phyloP scores from a whole-genome alignment of 2,797 vertebrate species.

The Sebastes nivosus region DNA sequence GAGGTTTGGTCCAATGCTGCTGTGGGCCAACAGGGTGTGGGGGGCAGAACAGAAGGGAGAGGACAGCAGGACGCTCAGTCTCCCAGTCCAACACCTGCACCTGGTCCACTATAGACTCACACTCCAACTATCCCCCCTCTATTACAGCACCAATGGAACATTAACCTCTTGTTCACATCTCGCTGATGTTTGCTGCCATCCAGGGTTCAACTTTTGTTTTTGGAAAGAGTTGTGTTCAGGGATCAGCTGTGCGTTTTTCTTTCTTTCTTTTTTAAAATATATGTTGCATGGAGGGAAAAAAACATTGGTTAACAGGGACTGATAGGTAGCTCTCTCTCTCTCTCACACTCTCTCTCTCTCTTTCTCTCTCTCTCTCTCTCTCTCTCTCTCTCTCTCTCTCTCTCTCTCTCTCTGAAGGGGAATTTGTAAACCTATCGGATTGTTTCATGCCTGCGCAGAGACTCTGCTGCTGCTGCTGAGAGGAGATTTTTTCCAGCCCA shows the following conservation, averaged over 20 bases:
- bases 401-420: constrained; percentile 3
- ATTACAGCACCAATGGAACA: constrained; percentile 10
- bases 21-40: constrained; percentile 77
- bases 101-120: constrained; percentile 63
- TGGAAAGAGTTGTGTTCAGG: constrained; percentile 13
- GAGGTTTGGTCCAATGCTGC: constrained; percentile 79
- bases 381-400: not conserved
- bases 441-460: constrained; percentile 54
- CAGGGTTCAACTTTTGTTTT: constrained; percentile 59
- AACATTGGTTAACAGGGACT: constrained; percentile 10
- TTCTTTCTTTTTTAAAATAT: not conserved
- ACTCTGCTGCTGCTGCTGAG: constrained; percentile 15
- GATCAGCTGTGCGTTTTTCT: constrained; percentile 23
- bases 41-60: constrained; percentile 76
- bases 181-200: constrained; percentile 27
- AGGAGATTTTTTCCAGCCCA: constrained; percentile 40
- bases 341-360: not conserved
- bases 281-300: constrained; percentile 23
- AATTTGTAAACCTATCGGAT: constrained; percentile 53
- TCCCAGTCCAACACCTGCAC: constrained; percentile 76
- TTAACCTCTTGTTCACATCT: constrained; percentile 13
- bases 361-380: not conserved
- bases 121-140: constrained; percentile 27
- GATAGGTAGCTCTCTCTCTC: constrained; percentile 13
- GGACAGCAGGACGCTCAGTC: constrained; percentile 67